phyloP scores from a whole-genome alignment of 2,888 invertebrate genomes.

The Rhagophthalmus giganteus region DNA sequence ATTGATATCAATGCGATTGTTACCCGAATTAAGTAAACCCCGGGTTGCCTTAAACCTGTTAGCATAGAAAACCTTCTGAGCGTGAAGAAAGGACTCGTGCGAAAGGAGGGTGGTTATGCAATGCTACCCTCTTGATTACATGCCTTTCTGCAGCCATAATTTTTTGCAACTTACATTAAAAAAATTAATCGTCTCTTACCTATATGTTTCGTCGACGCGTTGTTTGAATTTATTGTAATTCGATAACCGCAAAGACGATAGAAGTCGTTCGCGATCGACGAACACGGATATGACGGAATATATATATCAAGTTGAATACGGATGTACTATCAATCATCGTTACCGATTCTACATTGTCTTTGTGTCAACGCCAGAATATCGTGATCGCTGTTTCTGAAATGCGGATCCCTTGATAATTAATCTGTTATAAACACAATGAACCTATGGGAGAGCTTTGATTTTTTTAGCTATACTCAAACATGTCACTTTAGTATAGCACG shows the following conservation, averaged over 20 bases:
- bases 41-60: slow-evolving; percentile 54
- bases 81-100: slow-evolving; percentile 48
- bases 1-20: slow-evolving; percentile 53
- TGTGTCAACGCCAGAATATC: slow-evolving; percentile 38
- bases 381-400: slow-evolving; percentile 28
- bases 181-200: no score
- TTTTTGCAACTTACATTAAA: no score
- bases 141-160: no score
- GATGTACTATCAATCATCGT: slow-evolving; percentile 41
- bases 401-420: slow-evolving; percentile 38
- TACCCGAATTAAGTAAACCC: slow-evolving; percentile 52
- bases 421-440: slow-evolving; percentile 19
- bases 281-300: slow-evolving; percentile 21
- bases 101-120: slow-evolving; percentile 48
- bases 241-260: no score
- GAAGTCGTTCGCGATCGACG: no score
- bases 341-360: slow-evolving; percentile 39
- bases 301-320: slow-evolving; percentile 38
- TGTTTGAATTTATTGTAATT: no score
- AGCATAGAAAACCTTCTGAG: slow-evolving; percentile 53
- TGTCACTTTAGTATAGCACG: slow-evolving; percentile 14
- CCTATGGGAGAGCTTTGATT: not conserved
- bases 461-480: slow-evolving; percentile 6
- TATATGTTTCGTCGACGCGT: no score
- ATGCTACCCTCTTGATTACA: slow-evolving; percentile 36